Evolutionary conservation across 1,140 invertebrate species (phyloP).

Genomic region (Aphis craccivora): DNA sequence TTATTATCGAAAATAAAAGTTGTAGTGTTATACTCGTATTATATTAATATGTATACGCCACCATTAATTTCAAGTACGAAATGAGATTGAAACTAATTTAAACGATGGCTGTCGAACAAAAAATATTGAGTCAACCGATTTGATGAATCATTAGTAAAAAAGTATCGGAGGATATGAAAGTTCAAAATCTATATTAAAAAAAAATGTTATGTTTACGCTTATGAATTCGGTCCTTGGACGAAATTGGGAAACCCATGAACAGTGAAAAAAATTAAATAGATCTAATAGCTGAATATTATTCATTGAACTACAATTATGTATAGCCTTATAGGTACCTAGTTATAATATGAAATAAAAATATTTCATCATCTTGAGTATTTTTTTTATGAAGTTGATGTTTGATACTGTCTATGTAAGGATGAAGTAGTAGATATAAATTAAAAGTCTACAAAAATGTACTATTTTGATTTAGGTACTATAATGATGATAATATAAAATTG

Average conservation of each 20-base stretch:
- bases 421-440: neutral
- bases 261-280: neutral
- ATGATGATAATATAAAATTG: no score
- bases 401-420: neutral
- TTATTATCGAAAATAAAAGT: neutral
- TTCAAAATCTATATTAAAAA: slow-evolving; percentile 4
- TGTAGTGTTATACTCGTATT: neutral
- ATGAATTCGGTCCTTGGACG: neutral
- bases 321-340: neutral
- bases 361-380: neutral
- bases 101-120: neutral
- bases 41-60: neutral
- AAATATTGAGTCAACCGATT: neutral
- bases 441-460: neutral
- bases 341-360: neutral
- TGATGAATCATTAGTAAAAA: neutral
- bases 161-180: neutral
- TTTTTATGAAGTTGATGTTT: neutral
- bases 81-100: neutral
- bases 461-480: neutral
- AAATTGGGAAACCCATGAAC: neutral
- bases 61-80: neutral
- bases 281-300: neutral
- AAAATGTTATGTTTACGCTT: neutral
- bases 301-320: neutral